A percentile compares a stretch with the other conserved stretches of the same genome.
Conservation (phyloP, 2,797 vertebrate species). For the Tapirus indicus region DNA sequence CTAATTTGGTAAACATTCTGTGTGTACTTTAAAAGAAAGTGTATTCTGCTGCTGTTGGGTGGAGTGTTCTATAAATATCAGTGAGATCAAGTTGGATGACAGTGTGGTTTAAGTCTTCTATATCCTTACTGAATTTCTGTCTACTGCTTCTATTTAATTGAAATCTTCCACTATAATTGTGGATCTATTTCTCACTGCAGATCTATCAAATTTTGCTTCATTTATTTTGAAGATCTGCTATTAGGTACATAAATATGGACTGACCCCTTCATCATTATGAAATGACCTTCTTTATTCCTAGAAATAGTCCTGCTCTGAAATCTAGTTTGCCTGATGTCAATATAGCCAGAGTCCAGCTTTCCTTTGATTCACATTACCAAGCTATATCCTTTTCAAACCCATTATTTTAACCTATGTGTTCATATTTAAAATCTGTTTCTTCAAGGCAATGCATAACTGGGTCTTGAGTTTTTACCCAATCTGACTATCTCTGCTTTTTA, state of each 20-base stretch:
- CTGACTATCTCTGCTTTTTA: neutral
- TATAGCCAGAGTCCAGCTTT: neutral
- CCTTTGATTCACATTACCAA: neutral
- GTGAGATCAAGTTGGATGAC: neutral
- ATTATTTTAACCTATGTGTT: neutral
- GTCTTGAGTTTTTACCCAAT: neutral
- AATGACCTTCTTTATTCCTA: neutral
- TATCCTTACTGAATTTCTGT: neutral
- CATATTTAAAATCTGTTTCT: neutral
- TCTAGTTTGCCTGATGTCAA: neutral
- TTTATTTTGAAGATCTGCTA: neutral
- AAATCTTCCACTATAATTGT: neutral
- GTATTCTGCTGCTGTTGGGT: neutral
- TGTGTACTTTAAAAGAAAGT: neutral
- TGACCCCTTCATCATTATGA: neutral
- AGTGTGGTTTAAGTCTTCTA: neutral
- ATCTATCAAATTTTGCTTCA: neutral
- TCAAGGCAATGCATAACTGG: neutral
- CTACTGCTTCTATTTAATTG: neutral
- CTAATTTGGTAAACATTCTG: neutral
- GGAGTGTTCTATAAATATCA: neutral
- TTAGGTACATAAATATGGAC: neutral
- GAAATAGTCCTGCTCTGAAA: neutral
- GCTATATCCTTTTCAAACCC: neutral
- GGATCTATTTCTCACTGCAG: neutral